Percentiles rank a stretch among this genome's conserved stretches.
Evolutionary conservation across 2,113 vertebrate species (phyloP).

Genomic region (Coreoperca whiteheadi): DNA sequence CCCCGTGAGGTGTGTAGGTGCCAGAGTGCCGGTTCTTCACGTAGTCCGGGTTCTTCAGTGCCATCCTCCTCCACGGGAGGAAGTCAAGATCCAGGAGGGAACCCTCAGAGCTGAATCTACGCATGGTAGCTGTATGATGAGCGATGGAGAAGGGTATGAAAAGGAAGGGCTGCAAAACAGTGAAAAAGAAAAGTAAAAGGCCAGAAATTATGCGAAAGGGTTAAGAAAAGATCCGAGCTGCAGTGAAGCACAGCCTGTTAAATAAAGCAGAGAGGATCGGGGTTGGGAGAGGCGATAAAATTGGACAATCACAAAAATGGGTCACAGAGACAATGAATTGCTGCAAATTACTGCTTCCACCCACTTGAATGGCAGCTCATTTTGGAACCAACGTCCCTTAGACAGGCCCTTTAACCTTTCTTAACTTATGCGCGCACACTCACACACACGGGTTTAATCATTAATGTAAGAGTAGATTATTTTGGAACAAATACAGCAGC

Average conservation of each 20-base stretch:
- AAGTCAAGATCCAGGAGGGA: constrained; percentile 81
- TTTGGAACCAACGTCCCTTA: background rate
- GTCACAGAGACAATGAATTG: background rate
- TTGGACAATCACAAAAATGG: constrained; percentile 10
- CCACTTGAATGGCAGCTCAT: background rate
- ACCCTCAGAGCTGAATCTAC: constrained; percentile 84
- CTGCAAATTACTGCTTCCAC: background rate
- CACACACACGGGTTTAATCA: background rate
- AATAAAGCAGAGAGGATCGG: background rate
- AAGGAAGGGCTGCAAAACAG: constrained; percentile 20
- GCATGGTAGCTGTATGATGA: constrained; percentile 64
- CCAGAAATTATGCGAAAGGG: background rate
- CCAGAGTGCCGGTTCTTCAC: background rate
- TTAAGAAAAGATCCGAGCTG: background rate
- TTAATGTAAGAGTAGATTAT: background rate
- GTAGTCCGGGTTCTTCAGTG: constrained; percentile 10
- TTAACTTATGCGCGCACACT: background rate
- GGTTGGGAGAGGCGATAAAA: background rate
- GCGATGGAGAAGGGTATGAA: background rate
- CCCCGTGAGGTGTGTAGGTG: constrained; percentile 18
- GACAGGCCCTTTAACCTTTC: background rate
- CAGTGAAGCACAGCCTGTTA: constrained; percentile 8
- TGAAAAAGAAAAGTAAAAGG: background rate
- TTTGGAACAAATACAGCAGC: background rate
- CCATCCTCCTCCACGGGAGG: constrained; percentile 62